These are phyloP conservation scores for Phycodurus eques DNA, from an alignment of 2,113 vertebrate genomes.

Conservation along the genomic window DNA sequence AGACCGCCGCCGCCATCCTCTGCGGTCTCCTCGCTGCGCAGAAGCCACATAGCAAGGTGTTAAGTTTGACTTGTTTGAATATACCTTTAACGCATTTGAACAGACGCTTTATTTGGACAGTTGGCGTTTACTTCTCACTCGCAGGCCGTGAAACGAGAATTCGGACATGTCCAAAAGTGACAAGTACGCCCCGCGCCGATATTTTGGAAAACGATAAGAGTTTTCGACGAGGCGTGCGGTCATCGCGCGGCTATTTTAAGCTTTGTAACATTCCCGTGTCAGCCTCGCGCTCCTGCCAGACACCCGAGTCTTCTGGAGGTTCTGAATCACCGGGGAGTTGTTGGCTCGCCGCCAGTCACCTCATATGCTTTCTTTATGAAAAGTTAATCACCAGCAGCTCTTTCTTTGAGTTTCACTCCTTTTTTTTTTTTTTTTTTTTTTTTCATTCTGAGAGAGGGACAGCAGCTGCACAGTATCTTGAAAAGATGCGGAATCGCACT, in stretches of 20 bases:
- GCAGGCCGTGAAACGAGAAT: constrained; percentile 22
- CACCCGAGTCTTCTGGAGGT: constrained; percentile 45
- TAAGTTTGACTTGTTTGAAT: constrained; percentile 18
- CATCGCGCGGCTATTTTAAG: constrained; percentile 55
- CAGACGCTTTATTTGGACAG: constrained; percentile 9
- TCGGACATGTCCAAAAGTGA: constrained; percentile 41
- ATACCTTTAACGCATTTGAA: neutral
- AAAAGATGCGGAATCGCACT: neutral
- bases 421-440: constrained; percentile 56
- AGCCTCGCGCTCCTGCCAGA: constrained; percentile 55
- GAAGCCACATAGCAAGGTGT: constrained; percentile 19
- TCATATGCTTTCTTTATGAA: constrained; percentile 74
- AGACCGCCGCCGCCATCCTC: constrained; percentile 38
- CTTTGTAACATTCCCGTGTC: constrained; percentile 52
- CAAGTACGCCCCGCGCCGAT: constrained; percentile 18
- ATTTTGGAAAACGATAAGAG: constrained; percentile 35
- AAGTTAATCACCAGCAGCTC: constrained; percentile 73
- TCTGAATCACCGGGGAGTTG: constrained; percentile 51
- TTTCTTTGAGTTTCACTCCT: constrained; percentile 56
- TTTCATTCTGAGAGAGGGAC: constrained; percentile 52
- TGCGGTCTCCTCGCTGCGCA: constrained; percentile 15
- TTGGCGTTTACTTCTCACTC: constrained; percentile 25
- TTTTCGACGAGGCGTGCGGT: constrained; percentile 54
- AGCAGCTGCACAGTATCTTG: constrained; percentile 28
- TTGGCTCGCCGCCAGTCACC: constrained; percentile 53